Conservation (phyloP, 1,140 invertebrate genomes). For the Microplitis mediator region DNA sequence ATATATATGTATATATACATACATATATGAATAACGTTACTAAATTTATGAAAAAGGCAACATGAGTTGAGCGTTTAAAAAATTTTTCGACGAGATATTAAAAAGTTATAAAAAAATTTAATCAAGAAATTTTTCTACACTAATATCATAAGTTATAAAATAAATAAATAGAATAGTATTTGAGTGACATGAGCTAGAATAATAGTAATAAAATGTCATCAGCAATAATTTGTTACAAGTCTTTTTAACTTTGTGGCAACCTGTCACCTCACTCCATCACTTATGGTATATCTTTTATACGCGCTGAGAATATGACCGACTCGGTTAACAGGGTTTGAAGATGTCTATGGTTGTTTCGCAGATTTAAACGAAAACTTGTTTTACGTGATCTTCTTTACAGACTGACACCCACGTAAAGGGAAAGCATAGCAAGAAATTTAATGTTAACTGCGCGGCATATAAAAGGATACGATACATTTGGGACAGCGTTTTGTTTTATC, state of each 20-base stretch:
- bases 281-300: conserved; percentile 38
- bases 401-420: conserved; percentile 8
- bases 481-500: no score
- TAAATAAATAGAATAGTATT: no score
- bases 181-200: background rate
- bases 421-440: conserved; percentile 26
- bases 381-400: conserved; percentile 33
- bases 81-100: no score
- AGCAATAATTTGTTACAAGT: conserved; percentile 22
- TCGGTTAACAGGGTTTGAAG: conserved; percentile 21
- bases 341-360: conserved; percentile 31
- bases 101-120: no score
- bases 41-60: no score
- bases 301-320: conserved; percentile 42
- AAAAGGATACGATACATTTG: background rate
- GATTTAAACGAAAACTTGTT: conserved; percentile 37
- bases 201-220: background rate
- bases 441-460: conserved; percentile 12
- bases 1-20: no score
- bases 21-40: no score
- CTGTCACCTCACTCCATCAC: conserved; percentile 27
- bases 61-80: no score
- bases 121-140: no score
- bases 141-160: no score
- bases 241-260: background rate